Evolutionary conservation across 2,797 vertebrate genomes (phyloP).

Genomic region (Kryptolebias ocellatus): DNA sequence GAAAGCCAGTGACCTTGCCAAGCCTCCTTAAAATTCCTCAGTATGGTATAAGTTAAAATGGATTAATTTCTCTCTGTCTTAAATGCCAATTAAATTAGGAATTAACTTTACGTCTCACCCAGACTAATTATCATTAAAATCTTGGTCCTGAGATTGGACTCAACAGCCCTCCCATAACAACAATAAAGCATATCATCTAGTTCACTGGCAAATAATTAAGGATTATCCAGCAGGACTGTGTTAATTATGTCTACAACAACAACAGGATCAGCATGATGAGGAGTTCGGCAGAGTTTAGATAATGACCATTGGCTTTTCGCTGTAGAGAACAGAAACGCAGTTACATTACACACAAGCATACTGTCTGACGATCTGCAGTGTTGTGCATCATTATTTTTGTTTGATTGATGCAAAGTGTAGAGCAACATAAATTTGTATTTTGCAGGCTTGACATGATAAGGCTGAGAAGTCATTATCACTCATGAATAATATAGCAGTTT

Average conservation of each 20-base stretch:
- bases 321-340: constrained; percentile 25
- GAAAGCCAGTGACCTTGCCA: constrained; percentile 59
- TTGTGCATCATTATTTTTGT: constrained; percentile 29
- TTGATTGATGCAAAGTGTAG: constrained; percentile 32
- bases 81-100: constrained; percentile 78
- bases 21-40: constrained; percentile 56
- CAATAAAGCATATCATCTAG: constrained; percentile 63
- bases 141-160: constrained; percentile 58
- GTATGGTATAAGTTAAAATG: constrained; percentile 61
- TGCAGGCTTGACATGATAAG: constrained; percentile 30
- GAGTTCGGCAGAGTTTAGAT: constrained; percentile 42
- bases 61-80: constrained; percentile 65
- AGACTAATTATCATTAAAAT: constrained; percentile 56
- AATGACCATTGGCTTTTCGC: constrained; percentile 47
- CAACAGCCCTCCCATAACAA: constrained; percentile 52
- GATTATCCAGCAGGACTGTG: constrained; percentile 65
- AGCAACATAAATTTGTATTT: constrained; percentile 38
- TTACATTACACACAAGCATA: constrained; percentile 26
- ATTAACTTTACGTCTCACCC: constrained; percentile 63
- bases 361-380: constrained; percentile 6
- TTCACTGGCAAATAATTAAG: constrained; percentile 72
- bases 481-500: constrained; percentile 44
- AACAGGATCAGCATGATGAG: constrained; percentile 57
- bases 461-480: constrained; percentile 36
- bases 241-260: constrained; percentile 66